Conservation (phyloP, 1,140 invertebrate species). For the Zaprionus vittiger region DNA sequence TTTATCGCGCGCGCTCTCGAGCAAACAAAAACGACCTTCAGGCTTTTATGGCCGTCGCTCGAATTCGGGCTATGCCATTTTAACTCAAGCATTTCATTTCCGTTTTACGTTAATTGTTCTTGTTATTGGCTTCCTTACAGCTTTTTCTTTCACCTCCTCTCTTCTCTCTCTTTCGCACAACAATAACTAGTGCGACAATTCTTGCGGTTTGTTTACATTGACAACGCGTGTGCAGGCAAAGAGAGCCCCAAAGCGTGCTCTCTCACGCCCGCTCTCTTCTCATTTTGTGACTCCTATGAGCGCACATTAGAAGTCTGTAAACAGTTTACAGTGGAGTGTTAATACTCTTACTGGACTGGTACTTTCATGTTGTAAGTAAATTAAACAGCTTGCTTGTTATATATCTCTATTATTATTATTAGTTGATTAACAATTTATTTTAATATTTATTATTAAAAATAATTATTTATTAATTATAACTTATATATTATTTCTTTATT, state of each 20-base stretch:
- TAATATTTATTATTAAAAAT: background rate
- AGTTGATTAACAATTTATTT: background rate
- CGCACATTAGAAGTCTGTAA: background rate
- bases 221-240: background rate
- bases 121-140: slow-evolving; percentile 23
- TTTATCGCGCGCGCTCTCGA: slow-evolving; percentile 53
- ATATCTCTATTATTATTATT: background rate
- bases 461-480: background rate
- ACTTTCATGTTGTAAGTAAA: background rate
- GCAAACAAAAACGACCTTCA: slow-evolving; percentile 75
- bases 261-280: background rate
- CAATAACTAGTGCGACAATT: slow-evolving; percentile 10
- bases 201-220: slow-evolving; percentile 15
- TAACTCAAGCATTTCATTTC: slow-evolving; percentile 48
- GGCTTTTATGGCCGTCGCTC: slow-evolving; percentile 33
- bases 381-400: background rate
- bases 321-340: background rate
- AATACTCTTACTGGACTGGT: background rate
- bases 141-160: slow-evolving; percentile 8
- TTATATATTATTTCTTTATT: background rate
- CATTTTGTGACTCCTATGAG: background rate
- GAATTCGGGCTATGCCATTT: slow-evolving; percentile 39
- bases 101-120: slow-evolving; percentile 49
- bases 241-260: background rate
- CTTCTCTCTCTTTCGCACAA: background rate